These are phyloP conservation scores for Macrosoma leucophasiata DNA, from an alignment of 2,888 invertebrate genomes.

Conservation along the genomic window DNA sequence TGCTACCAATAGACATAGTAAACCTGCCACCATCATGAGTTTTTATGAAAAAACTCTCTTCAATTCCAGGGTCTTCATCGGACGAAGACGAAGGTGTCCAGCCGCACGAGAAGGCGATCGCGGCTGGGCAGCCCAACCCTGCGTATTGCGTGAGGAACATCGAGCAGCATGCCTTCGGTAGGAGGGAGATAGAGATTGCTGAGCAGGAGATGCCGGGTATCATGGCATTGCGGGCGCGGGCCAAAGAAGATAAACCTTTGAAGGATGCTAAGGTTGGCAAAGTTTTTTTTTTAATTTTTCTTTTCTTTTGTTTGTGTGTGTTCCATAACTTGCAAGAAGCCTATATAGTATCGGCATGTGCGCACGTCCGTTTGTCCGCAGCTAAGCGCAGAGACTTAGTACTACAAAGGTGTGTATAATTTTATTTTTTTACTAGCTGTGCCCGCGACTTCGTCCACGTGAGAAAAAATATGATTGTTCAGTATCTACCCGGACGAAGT, in stretches of 20 bases:
- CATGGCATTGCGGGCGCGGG: conserved; percentile 93
- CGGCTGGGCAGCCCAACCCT: conserved; percentile 86
- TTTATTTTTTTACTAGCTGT: too few species aligned
- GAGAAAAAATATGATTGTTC: too few species aligned
- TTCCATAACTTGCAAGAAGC: too few species aligned
- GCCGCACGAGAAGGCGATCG: conserved; percentile 94
- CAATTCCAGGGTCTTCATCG: conserved; percentile 87
- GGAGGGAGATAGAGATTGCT: conserved; percentile 97
- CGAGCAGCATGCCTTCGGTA: conserved; percentile 93
- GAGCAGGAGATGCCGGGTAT: conserved; percentile 99
- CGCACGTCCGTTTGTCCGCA: too few species aligned
- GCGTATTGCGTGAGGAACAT: conserved; percentile 97
- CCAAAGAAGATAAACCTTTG: conserved; percentile 94
- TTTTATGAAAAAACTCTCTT: conserved; percentile 46
- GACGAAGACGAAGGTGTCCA: conserved; percentile 92
- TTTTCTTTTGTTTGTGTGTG: too few species aligned
- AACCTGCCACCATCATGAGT: too few species aligned
- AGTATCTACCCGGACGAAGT: too few species aligned
- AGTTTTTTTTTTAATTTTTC: not conserved
- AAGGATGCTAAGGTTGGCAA: conserved; percentile 87
- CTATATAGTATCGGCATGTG: too few species aligned
- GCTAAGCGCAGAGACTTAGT: not conserved
- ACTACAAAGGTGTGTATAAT: not conserved
- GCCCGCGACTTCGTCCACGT: too few species aligned
- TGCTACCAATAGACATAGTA: too few species aligned